These are phyloP conservation scores for Volucella inanis DNA, from an alignment of 2,888 invertebrate genomes.

Conservation along the genomic window DNA sequence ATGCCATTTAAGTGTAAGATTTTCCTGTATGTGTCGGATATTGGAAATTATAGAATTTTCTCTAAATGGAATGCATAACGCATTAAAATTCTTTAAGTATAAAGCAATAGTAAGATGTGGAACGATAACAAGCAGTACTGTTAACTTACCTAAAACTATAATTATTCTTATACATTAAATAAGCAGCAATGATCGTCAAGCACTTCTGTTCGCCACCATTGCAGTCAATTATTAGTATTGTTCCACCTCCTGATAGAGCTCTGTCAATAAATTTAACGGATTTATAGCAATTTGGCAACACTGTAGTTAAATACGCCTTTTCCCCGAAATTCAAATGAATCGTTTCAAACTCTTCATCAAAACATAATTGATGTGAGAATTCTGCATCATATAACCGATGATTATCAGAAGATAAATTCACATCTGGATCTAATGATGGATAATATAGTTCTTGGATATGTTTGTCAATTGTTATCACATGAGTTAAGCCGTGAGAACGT, in stretches of 20 bases:
- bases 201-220: constrained; percentile 79
- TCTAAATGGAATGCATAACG: too few species aligned
- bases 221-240: constrained; percentile 78
- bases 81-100: too few species aligned
- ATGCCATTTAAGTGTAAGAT: too few species aligned
- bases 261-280: constrained; percentile 79
- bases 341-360: constrained; percentile 77
- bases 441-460: constrained; percentile 78
- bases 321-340: constrained; percentile 80
- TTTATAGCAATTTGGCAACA: constrained; percentile 79
- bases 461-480: constrained; percentile 79
- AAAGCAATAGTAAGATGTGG: not conserved
- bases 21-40: too few species aligned
- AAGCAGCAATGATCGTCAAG: constrained; percentile 78
- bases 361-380: constrained; percentile 59
- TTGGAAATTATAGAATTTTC: too few species aligned
- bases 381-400: constrained; percentile 32
- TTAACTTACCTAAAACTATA: constrained; percentile 78
- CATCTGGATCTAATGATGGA: constrained; percentile 60
- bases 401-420: constrained; percentile 52
- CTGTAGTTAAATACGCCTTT: constrained; percentile 78
- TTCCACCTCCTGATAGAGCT: constrained; percentile 77
- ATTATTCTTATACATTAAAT: constrained; percentile 80
- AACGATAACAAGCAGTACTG: not conserved
- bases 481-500: constrained; percentile 78